Evolutionary conservation across 2,888 invertebrate genomes (phyloP).

Genomic region (Schrankia costaestrigalis): DNA sequence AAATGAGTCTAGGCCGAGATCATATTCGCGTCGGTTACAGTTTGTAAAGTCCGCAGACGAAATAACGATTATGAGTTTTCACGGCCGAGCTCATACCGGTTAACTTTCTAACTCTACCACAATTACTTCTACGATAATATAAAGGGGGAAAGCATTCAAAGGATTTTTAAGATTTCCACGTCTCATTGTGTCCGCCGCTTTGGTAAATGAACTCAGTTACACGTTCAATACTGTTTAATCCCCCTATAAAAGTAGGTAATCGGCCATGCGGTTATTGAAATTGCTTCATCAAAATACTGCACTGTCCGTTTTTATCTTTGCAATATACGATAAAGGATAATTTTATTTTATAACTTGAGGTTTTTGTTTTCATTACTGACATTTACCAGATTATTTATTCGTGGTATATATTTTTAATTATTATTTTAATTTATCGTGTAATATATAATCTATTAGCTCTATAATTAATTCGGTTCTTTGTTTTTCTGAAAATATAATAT

Average conservation of each 20-base stretch:
- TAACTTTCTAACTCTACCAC: slow-evolving; percentile 77
- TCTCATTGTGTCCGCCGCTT: slow-evolving; percentile 34
- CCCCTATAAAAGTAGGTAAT: slow-evolving; percentile 67
- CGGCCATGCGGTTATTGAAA: slow-evolving; percentile 66
- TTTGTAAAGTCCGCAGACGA: slow-evolving; percentile 77
- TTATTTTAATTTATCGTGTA: too few relatives aligned
- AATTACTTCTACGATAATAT: slow-evolving; percentile 68
- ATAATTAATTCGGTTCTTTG: too few relatives aligned
- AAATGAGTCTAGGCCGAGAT: slow-evolving; percentile 39
- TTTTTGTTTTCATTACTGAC: slow-evolving; percentile 22
- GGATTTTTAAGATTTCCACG: slow-evolving; percentile 61
- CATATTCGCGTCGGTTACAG: slow-evolving; percentile 53
- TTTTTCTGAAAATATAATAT: too few relatives aligned
- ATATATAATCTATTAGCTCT: too few relatives aligned
- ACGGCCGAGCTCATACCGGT: slow-evolving; percentile 55
- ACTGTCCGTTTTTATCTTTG: slow-evolving; percentile 44
- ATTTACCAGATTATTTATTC: slow-evolving; percentile 13
- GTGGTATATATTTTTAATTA: neutral
- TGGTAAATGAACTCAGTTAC: slow-evolving; percentile 53
- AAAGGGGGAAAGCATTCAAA: slow-evolving; percentile 63
- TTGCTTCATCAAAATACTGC: slow-evolving; percentile 60
- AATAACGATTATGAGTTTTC: slow-evolving; percentile 73
- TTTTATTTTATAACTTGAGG: slow-evolving; percentile 38
- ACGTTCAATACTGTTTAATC: slow-evolving; percentile 60
- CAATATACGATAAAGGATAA: slow-evolving; percentile 36